phyloP scores from a whole-genome alignment of 2,888 invertebrate genomes.

The Aromia moschata region DNA sequence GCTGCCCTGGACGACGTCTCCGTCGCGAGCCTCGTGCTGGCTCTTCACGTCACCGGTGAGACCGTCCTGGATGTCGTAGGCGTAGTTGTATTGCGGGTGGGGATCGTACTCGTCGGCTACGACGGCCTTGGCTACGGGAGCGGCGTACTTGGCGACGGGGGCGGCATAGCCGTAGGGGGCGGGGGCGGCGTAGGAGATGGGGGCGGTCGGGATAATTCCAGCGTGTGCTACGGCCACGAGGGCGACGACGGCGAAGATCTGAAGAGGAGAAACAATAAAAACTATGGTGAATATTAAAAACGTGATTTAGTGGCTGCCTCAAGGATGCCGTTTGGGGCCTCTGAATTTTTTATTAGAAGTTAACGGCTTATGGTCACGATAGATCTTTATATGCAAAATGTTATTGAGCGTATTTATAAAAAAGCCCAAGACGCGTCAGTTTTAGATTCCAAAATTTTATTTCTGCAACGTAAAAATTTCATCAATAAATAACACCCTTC shows the following conservation, averaged over 20 bases:
- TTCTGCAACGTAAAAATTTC: no score
- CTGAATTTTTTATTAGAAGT: no score
- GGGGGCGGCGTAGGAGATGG: conserved; percentile 17
- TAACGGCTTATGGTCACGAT: no score
- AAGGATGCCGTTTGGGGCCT: no score
- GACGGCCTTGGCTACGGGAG: conserved; percentile 41
- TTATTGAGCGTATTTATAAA: no score
- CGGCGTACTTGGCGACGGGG: background rate
- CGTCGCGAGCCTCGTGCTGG: conserved; percentile 72
- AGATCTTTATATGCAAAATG: no score
- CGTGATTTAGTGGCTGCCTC: no score
- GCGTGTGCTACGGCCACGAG: conserved; percentile 41
- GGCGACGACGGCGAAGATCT: conserved; percentile 36
- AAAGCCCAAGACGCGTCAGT: no score
- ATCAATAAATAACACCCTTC: no score
- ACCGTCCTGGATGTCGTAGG: conserved; percentile 67
- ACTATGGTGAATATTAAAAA: no score
- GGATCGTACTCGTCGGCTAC: conserved; percentile 49
- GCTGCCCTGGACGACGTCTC: conserved; percentile 71
- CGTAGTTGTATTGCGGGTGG: conserved; percentile 66
- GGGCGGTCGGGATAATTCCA: conserved; percentile 28
- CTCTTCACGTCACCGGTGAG: conserved; percentile 68
- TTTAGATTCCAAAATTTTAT: no score
- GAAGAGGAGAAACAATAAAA: no score
- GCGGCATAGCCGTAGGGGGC: background rate